These are phyloP conservation scores for Lepidocyrtinus sp. DNA, from an alignment of 2,888 invertebrate species.

Conservation along the genomic window DNA sequence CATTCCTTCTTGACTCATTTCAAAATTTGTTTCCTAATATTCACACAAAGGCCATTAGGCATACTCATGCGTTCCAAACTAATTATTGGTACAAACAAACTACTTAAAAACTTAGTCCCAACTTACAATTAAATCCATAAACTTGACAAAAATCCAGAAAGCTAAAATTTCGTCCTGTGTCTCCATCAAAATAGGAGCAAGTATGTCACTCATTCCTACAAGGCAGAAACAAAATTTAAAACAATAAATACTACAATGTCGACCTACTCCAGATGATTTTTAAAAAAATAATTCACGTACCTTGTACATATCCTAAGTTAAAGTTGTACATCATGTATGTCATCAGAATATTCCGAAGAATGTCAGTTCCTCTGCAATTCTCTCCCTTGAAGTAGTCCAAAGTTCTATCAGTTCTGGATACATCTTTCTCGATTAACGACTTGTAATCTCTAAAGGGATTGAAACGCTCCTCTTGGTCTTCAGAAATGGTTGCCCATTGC, in stretches of 20 bases:
- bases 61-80: too few relatives aligned
- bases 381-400: conserved; percentile 95
- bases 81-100: conserved; percentile 20
- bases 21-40: conserved; percentile 93
- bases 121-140: conserved; percentile 95
- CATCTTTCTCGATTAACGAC: conserved; percentile 96
- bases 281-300: conserved; percentile 74
- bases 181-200: conserved; percentile 92
- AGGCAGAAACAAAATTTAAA: conserved; percentile 97
- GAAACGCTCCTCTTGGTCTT: conserved; percentile 90
- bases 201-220: conserved; percentile 98
- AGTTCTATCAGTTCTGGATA: conserved; percentile 93
- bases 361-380: conserved; percentile 85
- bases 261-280: background rate
- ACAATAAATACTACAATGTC: conserved; percentile 78
- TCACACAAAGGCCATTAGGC: too few relatives aligned
- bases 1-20: conserved; percentile 97
- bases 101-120: background rate
- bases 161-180: conserved; percentile 95
- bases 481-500: conserved; percentile 94
- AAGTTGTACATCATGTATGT: conserved; percentile 93
- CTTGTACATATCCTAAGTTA: conserved; percentile 96
- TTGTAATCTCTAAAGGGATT: conserved; percentile 91
- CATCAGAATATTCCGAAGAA: conserved; percentile 94
- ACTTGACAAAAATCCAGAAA: conserved; percentile 99